Conservation (phyloP, 2,888 invertebrate genomes). For the Pyrgus malvae region DNA sequence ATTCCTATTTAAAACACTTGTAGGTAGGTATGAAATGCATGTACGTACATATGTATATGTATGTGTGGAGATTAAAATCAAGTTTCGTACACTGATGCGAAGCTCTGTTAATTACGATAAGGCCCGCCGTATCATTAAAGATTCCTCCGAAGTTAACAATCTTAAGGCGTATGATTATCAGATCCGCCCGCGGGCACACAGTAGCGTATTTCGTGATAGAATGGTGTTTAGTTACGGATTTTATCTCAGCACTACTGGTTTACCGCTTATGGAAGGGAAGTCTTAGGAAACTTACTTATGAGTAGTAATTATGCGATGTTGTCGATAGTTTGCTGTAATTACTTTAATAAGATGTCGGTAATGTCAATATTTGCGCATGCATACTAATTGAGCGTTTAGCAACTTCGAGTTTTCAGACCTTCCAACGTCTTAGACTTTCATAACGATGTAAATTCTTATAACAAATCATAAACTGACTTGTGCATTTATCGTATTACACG, state of each 20-base stretch:
- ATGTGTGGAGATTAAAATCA: neutral
- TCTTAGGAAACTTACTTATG: constrained; percentile 22
- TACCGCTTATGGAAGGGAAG: constrained; percentile 19
- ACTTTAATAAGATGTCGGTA: constrained; percentile 15
- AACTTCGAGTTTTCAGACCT: neutral
- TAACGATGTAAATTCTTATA: too few relatives aligned
- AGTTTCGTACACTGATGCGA: neutral
- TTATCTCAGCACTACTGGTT: constrained; percentile 26
- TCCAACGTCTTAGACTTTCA: too few relatives aligned
- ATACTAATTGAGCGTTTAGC: constrained; percentile 15
- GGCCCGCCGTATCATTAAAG: constrained; percentile 12
- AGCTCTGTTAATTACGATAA: constrained; percentile 25
- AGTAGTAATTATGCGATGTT: constrained; percentile 16
- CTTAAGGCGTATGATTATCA: constrained; percentile 19
- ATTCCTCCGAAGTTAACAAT: constrained; percentile 20
- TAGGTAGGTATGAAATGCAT: too few relatives aligned
- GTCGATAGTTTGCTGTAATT: constrained; percentile 20
- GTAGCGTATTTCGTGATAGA: constrained; percentile 33
- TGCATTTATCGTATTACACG: too few relatives aligned
- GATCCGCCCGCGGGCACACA: constrained; percentile 28
- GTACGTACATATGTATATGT: too few relatives aligned
- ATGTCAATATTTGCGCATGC: constrained; percentile 17
- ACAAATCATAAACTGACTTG: too few relatives aligned
- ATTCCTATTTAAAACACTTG: too few relatives aligned
- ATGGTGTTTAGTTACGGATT: constrained; percentile 22